phyloP scores from a whole-genome alignment of 2,797 vertebrate genomes.

The Pseudopleuronectes americanus region DNA sequence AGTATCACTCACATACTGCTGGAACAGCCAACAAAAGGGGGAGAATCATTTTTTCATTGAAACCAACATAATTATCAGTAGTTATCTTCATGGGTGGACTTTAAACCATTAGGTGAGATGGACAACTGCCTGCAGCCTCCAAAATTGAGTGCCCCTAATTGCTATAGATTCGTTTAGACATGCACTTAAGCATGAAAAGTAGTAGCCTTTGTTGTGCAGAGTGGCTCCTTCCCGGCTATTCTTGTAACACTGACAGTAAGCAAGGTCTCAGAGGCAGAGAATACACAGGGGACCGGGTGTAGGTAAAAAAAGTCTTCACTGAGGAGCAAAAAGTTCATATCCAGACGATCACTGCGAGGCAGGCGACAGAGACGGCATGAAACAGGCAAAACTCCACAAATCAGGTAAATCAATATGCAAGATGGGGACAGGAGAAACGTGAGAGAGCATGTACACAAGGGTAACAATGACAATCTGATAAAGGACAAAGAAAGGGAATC shows the following conservation, averaged over 20 bases:
- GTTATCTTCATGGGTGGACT: background rate
- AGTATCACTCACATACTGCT: too few relatives aligned
- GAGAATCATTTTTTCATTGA: too few relatives aligned
- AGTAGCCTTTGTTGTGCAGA: background rate
- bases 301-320: background rate
- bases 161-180: conserved; percentile 1
- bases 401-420: too few relatives aligned
- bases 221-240: background rate
- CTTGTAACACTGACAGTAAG: background rate
- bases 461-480: background rate
- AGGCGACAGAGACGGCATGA: too few relatives aligned
- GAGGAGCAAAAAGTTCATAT: background rate
- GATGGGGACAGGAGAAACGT: background rate
- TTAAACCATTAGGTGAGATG: background rate
- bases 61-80: background rate
- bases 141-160: background rate
- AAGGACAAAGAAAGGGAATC: too few relatives aligned
- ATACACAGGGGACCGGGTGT: background rate
- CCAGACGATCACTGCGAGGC: background rate
- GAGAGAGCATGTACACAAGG: background rate
- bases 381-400: too few relatives aligned
- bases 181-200: background rate
- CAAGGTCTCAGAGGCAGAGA: background rate
- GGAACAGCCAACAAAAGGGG: too few relatives aligned
- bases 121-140: background rate